phyloP scores from a whole-genome alignment of 2,797 vertebrate genomes.

The Tarsius wallacei region DNA sequence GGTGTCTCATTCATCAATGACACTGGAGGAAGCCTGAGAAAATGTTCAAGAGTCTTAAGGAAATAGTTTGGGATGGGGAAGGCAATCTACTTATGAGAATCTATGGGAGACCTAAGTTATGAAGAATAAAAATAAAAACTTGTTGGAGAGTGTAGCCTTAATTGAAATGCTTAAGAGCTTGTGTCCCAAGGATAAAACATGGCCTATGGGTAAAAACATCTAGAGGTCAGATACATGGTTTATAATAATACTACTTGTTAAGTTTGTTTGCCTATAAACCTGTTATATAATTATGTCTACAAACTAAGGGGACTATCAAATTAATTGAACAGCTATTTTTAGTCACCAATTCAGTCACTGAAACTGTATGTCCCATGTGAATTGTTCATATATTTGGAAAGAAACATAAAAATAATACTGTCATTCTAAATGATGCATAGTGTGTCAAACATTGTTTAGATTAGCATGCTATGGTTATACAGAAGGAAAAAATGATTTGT shows the following conservation, averaged over 20 bases:
- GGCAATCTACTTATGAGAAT: background rate
- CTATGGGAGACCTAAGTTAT: background rate
- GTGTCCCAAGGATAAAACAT: background rate
- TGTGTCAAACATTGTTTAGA: background rate
- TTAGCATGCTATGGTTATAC: background rate
- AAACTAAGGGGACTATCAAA: background rate
- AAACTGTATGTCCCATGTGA: background rate
- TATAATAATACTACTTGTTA: background rate
- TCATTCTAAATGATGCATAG: background rate
- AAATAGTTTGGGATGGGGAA: background rate
- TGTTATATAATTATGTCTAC: background rate
- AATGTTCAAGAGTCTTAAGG: background rate
- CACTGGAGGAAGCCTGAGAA: background rate
- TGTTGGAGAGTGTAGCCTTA: background rate
- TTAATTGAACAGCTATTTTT: background rate
- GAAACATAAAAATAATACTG: background rate
- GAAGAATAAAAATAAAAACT: background rate
- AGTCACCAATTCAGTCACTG: background rate
- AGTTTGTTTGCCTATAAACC: background rate
- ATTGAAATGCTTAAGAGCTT: background rate
- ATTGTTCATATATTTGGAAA: background rate
- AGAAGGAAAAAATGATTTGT: background rate
- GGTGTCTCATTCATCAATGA: fast-evolving
- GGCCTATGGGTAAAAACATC: background rate
- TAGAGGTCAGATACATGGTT: background rate